These are phyloP conservation scores for Mustelus asterias DNA, from an alignment of 2,113 vertebrate species.

Conservation along the genomic window DNA sequence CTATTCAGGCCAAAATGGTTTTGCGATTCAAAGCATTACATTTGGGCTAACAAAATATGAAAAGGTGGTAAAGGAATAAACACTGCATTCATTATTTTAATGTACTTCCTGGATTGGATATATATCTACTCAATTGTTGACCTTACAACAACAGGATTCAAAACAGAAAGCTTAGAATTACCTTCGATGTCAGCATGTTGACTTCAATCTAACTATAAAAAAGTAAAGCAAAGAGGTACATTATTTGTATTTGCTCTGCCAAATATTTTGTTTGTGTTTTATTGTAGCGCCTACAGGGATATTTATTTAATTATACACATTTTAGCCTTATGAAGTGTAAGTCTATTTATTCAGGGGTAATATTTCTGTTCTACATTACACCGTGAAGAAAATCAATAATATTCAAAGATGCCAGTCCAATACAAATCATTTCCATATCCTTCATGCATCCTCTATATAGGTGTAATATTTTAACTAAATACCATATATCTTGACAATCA, in stretches of 20 bases:
- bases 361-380: background rate
- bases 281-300: background rate
- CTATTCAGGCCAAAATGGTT: background rate
- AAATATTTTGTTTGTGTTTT: too few species aligned
- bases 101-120: background rate
- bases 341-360: background rate
- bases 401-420: background rate
- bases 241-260: background rate
- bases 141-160: background rate
- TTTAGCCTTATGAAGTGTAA: background rate
- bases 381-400: background rate
- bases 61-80: background rate
- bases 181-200: background rate
- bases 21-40: background rate
- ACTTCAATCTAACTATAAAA: background rate
- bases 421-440: slow-evolving; percentile 8
- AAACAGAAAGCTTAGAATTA: background rate
- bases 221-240: background rate
- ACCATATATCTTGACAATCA: background rate
- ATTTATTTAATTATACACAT: background rate
- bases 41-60: background rate
- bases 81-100: background rate
- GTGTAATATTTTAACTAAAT: background rate
- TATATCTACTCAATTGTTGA: background rate
- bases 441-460: background rate